Percentiles rank a stretch among this genome's conserved stretches.
Evolutionary conservation across 2,888 invertebrate species (phyloP).

Genomic region (Abscondita cerata): DNA sequence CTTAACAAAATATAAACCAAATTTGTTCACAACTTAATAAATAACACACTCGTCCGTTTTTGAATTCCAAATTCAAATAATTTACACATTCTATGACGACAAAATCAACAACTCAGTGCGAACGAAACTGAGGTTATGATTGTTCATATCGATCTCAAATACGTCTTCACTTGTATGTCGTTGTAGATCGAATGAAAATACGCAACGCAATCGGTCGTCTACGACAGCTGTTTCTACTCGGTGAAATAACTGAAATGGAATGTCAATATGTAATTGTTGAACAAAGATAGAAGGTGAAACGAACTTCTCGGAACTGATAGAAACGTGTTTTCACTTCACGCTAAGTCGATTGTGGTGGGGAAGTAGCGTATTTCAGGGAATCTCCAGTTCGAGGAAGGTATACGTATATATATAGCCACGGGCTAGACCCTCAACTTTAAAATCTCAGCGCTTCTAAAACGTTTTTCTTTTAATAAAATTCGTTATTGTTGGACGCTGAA

Average conservation of each 20-base stretch:
- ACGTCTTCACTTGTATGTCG: constrained; percentile 29
- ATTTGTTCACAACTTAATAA: constrained; percentile 6
- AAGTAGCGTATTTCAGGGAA: constrained; percentile 55
- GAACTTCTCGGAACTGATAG: constrained; percentile 53
- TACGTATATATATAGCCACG: constrained; percentile 38
- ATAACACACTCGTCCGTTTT: constrained; percentile 23
- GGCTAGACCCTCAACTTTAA: constrained; percentile 41
- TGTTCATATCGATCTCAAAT: constrained; percentile 43
- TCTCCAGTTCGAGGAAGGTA: constrained; percentile 55
- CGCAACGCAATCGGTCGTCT: constrained; percentile 31
- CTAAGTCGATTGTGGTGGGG: constrained; percentile 44
- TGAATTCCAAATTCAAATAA: constrained; percentile 1
- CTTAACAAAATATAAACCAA: constrained; percentile 10
- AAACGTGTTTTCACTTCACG: constrained; percentile 58
- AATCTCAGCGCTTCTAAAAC: constrained; percentile 28
- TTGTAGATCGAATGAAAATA: constrained; percentile 38
- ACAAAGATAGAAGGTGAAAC: constrained; percentile 26
- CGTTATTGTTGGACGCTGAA: too few species aligned
- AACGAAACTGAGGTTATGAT: constrained; percentile 36
- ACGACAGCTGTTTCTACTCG: constrained; percentile 37
- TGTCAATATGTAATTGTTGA: constrained; percentile 24
- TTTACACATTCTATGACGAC: constrained; percentile 16
- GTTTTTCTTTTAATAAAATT: background rate
- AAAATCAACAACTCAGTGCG: background rate
- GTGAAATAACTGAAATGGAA: constrained; percentile 25